Conservation (phyloP, 2,113 vertebrate species). For the Eulemur rufifrons region DNA sequence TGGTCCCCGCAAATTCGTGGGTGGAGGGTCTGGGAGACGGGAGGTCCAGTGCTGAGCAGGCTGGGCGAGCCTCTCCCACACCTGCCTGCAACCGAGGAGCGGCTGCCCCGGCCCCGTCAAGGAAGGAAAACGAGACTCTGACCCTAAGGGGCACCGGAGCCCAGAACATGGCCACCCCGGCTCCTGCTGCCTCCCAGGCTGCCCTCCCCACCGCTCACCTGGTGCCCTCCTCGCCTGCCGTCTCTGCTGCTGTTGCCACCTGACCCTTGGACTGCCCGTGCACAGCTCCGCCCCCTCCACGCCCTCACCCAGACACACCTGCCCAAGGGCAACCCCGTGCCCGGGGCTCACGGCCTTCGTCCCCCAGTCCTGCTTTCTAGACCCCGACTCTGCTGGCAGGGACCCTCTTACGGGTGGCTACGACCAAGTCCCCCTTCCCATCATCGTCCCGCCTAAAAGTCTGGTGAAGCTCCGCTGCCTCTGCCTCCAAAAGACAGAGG, state of each 20-base stretch:
- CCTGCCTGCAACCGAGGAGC: fast-evolving
- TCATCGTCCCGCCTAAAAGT: no score
- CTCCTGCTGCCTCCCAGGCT: background rate
- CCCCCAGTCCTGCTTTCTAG: background rate
- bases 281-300: background rate
- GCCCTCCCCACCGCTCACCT: background rate
- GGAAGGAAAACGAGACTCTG: background rate
- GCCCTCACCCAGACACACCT: background rate
- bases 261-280: background rate
- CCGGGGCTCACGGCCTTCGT: background rate
- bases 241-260: background rate
- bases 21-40: background rate
- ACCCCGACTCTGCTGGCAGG: background rate
- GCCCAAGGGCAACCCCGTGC: fast-evolving
- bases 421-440: background rate
- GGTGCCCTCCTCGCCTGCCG: background rate
- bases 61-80: background rate
- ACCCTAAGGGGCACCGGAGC: fast-evolving
- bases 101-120: background rate
- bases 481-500: background rate
- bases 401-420: background rate
- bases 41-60: background rate
- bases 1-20: background rate
- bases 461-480: background rate
- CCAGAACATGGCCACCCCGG: fast-evolving